Conservation (phyloP, 2,113 vertebrate genomes). For the Terrapene triunguis region DNA sequence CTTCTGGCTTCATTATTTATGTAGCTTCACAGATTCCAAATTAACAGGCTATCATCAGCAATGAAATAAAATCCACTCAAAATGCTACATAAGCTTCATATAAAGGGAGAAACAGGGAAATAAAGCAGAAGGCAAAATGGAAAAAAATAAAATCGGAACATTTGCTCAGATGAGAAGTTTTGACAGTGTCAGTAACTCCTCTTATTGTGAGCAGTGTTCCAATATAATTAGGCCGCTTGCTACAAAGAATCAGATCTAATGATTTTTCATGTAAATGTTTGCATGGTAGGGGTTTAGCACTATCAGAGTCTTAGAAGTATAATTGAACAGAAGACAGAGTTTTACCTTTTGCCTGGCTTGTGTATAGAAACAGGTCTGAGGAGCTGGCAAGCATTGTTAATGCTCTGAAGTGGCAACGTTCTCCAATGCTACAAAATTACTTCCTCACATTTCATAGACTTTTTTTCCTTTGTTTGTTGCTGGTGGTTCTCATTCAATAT, state of each 20-base stretch:
- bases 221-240: neutral
- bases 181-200: constrained; percentile 14
- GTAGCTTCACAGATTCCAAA: neutral
- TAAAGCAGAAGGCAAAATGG: neutral
- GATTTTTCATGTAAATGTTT: constrained; percentile 8
- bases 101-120: neutral
- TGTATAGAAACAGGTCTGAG: neutral
- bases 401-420: neutral
- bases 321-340: neutral
- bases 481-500: neutral
- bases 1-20: constrained; percentile 1
- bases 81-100: neutral
- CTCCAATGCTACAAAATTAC: neutral
- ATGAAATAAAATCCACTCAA: neutral
- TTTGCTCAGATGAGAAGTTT: neutral
- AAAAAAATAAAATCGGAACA: neutral
- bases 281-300: neutral
- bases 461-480: neutral
- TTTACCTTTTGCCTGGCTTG: neutral
- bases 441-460: neutral
- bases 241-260: constrained; percentile 16
- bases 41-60: neutral
- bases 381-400: neutral
- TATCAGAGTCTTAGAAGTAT: neutral
- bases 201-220: neutral